phyloP scores from a whole-genome alignment of 1,140 invertebrate genomes.

The Drepana arcuata region DNA sequence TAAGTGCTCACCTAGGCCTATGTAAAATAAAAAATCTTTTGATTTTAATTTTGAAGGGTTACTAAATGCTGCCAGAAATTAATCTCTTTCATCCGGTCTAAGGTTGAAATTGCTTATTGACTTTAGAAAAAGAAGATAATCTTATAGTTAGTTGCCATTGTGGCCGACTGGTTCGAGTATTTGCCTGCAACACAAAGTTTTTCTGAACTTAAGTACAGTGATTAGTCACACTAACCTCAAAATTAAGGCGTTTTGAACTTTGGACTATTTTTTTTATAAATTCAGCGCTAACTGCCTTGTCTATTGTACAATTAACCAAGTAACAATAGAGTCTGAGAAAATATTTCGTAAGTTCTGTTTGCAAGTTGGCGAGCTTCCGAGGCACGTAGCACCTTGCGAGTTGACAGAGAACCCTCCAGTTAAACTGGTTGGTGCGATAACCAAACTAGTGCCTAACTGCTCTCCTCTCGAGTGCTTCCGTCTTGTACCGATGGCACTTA shows the following conservation, averaged over 20 bases:
- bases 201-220: not conserved
- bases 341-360: not conserved
- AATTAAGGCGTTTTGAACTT: not conserved
- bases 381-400: conserved; percentile 18
- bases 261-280: not conserved
- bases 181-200: too few species aligned
- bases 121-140: too few species aligned
- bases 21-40: not conserved
- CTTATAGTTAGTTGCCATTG: too few species aligned
- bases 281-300: not conserved
- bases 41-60: not conserved
- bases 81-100: too few species aligned
- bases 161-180: too few species aligned
- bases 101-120: too few species aligned
- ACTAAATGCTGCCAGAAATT: not conserved
- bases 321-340: not conserved
- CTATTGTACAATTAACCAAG: not conserved
- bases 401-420: conserved; percentile 19
- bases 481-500: conserved; percentile 15
- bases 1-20: too few species aligned
- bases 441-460: conserved; percentile 24
- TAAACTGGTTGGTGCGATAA: conserved; percentile 11
- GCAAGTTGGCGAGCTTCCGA: conserved; percentile 23
- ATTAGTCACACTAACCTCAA: not conserved
- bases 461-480: conserved; percentile 13